Percentiles rank a stretch among this genome's conserved stretches.
phyloP scores from a whole-genome alignment of 2,888 invertebrate species.

The Cecidostiba fungosa region DNA sequence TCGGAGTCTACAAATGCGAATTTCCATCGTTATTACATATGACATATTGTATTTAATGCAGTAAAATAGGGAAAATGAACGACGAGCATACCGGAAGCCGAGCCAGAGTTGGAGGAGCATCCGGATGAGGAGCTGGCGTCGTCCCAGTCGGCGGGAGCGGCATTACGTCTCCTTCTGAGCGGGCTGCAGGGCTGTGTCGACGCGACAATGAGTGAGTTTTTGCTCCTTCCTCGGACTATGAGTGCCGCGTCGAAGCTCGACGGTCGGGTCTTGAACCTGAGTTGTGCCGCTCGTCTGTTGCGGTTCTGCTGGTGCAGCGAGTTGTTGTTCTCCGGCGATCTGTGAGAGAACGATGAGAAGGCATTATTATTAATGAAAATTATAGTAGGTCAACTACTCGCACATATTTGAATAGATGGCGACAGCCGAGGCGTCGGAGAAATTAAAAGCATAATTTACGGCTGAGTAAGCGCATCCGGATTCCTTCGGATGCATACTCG shows the following conservation, averaged over 20 bases:
- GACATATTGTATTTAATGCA: too few species aligned
- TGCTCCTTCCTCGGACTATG: conserved; percentile 68
- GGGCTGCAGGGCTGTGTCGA: conserved; percentile 24
- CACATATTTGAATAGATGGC: background rate
- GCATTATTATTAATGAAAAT: background rate
- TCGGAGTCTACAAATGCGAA: conserved; percentile 63
- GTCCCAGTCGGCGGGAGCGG: conserved; percentile 66
- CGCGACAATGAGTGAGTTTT: conserved; percentile 61
- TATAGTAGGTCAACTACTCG: background rate
- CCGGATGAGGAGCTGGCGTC: conserved; percentile 72
- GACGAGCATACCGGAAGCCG: conserved; percentile 64
- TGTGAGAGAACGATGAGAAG: background rate
- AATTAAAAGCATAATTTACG: background rate
- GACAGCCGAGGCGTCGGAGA: too few species aligned
- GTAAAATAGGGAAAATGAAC: background rate
- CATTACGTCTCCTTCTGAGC: conserved; percentile 36
- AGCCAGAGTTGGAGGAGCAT: conserved; percentile 71
- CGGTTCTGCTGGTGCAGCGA: conserved; percentile 70
- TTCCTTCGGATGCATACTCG: background rate
- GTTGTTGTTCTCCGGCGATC: conserved; percentile 64
- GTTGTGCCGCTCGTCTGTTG: conserved; percentile 69
- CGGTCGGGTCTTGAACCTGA: conserved; percentile 69
- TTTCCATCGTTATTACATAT: background rate
- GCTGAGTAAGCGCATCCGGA: background rate
- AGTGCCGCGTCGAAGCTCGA: conserved; percentile 72